Evolutionary conservation across 2,888 invertebrate species (phyloP).

Genomic region (Periphyllus acericola): DNA sequence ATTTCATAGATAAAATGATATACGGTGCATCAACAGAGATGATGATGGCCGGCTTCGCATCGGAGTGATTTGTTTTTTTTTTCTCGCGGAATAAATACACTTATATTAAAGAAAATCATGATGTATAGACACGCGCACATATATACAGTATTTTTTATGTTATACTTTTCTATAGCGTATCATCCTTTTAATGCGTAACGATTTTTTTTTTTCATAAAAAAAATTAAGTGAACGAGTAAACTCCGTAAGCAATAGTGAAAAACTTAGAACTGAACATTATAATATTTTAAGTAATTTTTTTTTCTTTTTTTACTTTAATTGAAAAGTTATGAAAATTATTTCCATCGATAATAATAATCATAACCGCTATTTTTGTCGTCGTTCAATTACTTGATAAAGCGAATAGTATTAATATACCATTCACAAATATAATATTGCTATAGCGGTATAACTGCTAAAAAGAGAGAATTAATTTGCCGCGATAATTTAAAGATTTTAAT

Average conservation of each 20-base stretch:
- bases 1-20: constrained; percentile 4
- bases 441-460: neutral
- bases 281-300: neutral
- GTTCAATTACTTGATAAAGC: neutral
- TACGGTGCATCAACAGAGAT: neutral
- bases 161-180: neutral
- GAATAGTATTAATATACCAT: neutral
- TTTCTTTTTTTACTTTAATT: neutral
- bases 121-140: neutral
- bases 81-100: constrained; percentile 6
- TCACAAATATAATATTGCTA: neutral
- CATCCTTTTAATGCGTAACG: constrained; percentile 10
- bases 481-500: neutral
- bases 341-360: neutral
- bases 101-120: constrained; percentile 25
- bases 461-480: neutral
- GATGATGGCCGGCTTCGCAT: neutral
- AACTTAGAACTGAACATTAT: neutral
- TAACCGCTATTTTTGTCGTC: neutral
- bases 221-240: neutral
- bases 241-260: neutral
- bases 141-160: neutral
- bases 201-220: neutral
- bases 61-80: constrained; percentile 26
- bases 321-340: neutral